Base-by-base conservation (phyloP, 2,888 invertebrate genomes). In the Noctua pronuba region DNA sequence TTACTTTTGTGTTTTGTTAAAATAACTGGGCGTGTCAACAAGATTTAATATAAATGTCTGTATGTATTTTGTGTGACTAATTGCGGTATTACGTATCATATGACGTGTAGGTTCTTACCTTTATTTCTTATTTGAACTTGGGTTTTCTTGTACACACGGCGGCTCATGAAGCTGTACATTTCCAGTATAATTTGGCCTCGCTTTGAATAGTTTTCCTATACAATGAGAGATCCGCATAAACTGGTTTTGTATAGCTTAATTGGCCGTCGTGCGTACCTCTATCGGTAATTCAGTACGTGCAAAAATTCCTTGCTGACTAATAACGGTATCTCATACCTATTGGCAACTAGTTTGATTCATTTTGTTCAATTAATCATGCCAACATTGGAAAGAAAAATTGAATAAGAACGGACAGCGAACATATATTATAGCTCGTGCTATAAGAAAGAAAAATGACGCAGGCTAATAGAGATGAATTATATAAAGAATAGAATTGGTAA, bases 231-330 rank as follows among this genome's bases (percentile, higher is more conserved):
- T n/a, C n/a, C n/a, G n/a, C n/a, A n/a, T n/a, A n/a, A n/a, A n/a
- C n/a, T n/a, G n/a, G n/a, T n/a, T n/a, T n/a, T n/a, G n/a, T n/a
- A n/a, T n/a, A n/a, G n/a, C n/a, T n/a, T n/a, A n/a, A n/a, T n/a
- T n/a, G n/a, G n/a, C n/a, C n/a, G n/a, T n/a, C n/a, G n/a, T n/a
- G n/a, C n/a, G n/a, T n/a, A 60, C 38, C n/a, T 46, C 21, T 80
- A 72, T 84, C 65, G 31, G 49, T 35, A 49, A 80, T 68, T 38
- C 24, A 74, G 28, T 73, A 74, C 85, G 73, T 60, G 81, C 77
- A 80, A 77, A 84, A 64, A 80, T 55, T 80, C n/a, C 73, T 58
- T 44, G 67, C 41, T 84, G 76, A 84, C 65, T 72, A 72, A 84
- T 77, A 74, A 41, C 71, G 58, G 70, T 83, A 67, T 16, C 35